A percentile compares a stretch with the other conserved stretches of the same genome.
Evolutionary conservation across 2,113 vertebrate genomes (phyloP).

Genomic region (Sander lucioperca): DNA sequence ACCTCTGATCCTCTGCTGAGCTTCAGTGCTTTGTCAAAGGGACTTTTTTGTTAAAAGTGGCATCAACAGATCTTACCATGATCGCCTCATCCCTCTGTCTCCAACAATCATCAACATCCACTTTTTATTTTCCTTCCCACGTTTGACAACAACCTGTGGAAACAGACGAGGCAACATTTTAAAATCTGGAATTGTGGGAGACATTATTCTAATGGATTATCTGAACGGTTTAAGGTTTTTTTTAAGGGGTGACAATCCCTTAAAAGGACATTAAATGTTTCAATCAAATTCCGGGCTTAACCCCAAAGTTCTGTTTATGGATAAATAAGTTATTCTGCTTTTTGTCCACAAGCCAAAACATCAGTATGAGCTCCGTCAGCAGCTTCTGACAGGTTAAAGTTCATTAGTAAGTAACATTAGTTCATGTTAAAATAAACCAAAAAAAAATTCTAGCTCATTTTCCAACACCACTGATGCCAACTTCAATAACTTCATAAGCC

Average conservation of each 20-base stretch:
- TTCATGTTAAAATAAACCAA: too few species aligned
- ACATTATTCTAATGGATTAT: neutral
- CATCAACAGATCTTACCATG: constrained; percentile 6
- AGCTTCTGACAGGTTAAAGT: too few species aligned
- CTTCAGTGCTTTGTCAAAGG: neutral
- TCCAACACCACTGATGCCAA: too few species aligned
- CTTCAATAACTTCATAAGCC: too few species aligned
- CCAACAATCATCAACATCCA: constrained; percentile 33
- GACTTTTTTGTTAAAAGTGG: neutral
- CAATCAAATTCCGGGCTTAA: neutral
- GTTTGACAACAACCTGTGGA: constrained; percentile 10
- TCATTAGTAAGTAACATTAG: too few species aligned
- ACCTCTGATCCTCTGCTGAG: constrained; percentile 42
- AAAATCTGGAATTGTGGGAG: constrained; percentile 14
- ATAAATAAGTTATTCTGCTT: too few species aligned
- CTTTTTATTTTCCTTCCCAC: constrained; percentile 17
- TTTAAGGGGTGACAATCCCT: too few species aligned
- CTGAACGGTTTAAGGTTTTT: too few species aligned
- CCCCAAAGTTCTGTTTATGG: neutral
- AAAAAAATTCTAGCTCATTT: too few species aligned
- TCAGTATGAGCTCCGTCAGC: too few species aligned
- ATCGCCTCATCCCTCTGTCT: neutral
- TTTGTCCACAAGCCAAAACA: too few species aligned
- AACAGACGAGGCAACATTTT: neutral
- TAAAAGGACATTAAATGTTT: neutral